These are phyloP conservation scores for Macrobrachium rosenbergii DNA, from an alignment of 1,140 invertebrate genomes.

Conservation along the genomic window DNA sequence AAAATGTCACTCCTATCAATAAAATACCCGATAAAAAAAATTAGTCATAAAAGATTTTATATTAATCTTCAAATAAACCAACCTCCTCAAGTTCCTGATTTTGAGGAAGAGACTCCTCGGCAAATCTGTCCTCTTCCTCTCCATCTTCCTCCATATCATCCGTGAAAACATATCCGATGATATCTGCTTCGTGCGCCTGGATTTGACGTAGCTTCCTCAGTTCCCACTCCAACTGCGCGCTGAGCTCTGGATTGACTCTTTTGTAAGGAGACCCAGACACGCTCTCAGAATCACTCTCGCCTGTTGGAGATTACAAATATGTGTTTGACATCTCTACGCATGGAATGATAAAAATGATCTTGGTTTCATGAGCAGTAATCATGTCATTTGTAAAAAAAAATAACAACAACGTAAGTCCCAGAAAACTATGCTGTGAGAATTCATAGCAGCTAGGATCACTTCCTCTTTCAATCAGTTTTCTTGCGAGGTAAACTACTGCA, in stretches of 20 bases:
- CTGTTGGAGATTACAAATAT: background rate
- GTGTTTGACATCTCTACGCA: no score
- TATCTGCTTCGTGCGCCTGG: slow-evolving; percentile 23
- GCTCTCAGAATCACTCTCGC: slow-evolving; percentile 32
- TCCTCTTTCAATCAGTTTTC: no score
- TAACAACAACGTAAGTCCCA: no score
- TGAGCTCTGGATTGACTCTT: slow-evolving; percentile 8
- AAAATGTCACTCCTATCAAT: no score
- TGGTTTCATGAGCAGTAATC: no score
- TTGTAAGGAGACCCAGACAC: slow-evolving; percentile 25
- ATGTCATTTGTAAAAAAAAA: no score
- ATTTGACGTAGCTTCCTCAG: slow-evolving; percentile 20
- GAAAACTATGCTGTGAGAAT: no score
- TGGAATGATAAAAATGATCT: no score
- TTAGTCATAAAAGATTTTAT: no score
- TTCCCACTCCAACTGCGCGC: slow-evolving; percentile 32
- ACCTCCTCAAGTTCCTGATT: slow-evolving; percentile 5
- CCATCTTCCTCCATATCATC: background rate
- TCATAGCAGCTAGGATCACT: no score
- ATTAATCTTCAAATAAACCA: background rate
- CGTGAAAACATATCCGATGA: slow-evolving; percentile 17
- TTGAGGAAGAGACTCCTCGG: background rate
- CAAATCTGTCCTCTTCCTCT: background rate
- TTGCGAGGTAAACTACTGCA: no score
- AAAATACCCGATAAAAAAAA: no score